phyloP scores from a whole-genome alignment of 2,888 invertebrate genomes.

The Andrena bicolor region DNA sequence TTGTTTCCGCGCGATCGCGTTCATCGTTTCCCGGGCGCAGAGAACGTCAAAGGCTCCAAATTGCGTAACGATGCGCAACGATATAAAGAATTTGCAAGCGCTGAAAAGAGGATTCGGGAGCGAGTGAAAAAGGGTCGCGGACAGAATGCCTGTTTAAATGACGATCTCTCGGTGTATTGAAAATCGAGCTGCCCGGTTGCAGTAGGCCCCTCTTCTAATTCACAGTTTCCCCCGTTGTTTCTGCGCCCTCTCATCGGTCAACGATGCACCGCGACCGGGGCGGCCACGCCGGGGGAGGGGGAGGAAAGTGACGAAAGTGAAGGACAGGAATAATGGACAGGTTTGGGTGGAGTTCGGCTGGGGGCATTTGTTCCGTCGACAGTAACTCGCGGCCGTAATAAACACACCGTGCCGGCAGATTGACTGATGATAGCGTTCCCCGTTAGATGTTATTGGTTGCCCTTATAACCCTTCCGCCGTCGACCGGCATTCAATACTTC shows the following conservation, averaged over 20 bases:
- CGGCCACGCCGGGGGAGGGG: conserved; percentile 46
- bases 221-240: conserved; percentile 21
- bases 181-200: conserved; percentile 37
- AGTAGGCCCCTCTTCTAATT: conserved; percentile 9
- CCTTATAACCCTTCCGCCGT: conserved; percentile 58
- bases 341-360: conserved; percentile 61
- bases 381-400: conserved; percentile 71
- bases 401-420: conserved; percentile 72
- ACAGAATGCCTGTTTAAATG: conserved; percentile 19
- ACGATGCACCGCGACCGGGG: conserved; percentile 24
- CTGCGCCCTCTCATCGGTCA: conserved; percentile 33
- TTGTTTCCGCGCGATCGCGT: conserved; percentile 27
- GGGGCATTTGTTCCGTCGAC: conserved; percentile 72
- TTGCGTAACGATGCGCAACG: conserved; percentile 14
- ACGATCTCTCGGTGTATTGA: background rate
- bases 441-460: conserved; percentile 71
- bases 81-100: conserved; percentile 27
- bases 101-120: background rate
- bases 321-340: conserved; percentile 73
- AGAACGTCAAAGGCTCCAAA: conserved; percentile 16
- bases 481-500: conserved; percentile 44
- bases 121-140: background rate
- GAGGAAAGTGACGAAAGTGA: conserved; percentile 70
- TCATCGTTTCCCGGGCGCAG: conserved; percentile 8
- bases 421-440: conserved; percentile 74